phyloP scores from a whole-genome alignment of 2,797 vertebrate species.

The Pachyuromys duprasi region DNA sequence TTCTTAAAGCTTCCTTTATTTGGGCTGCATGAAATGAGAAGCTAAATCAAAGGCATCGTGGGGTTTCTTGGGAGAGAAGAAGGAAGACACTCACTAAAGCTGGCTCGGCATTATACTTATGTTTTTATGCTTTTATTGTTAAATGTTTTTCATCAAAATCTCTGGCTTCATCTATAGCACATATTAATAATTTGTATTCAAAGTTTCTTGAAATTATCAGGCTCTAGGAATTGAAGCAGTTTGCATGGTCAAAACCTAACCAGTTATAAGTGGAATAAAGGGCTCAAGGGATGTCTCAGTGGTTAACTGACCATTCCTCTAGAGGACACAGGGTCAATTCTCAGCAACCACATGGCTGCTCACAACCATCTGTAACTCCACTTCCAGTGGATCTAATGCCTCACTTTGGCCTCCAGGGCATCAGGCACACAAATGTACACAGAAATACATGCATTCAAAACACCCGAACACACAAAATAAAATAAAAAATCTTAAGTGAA shows the following conservation, averaged over 20 bases:
- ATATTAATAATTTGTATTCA: slow-evolving; percentile 44
- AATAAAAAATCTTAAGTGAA: background rate
- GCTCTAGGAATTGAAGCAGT: slow-evolving; percentile 23
- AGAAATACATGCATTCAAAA: background rate
- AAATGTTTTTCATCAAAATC: slow-evolving; percentile 9
- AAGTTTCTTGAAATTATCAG: slow-evolving; percentile 39
- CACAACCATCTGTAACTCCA: background rate
- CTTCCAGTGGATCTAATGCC: background rate
- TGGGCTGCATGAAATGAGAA: slow-evolving; percentile 40
- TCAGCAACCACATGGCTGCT: background rate
- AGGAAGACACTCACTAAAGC: background rate
- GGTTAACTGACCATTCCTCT: background rate
- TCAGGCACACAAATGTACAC: background rate
- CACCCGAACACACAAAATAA: background rate
- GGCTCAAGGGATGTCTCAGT: background rate
- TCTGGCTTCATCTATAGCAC: background rate
- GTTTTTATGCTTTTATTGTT: slow-evolving; percentile 27
- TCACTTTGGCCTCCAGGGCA: background rate
- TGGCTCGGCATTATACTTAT: slow-evolving; percentile 9
- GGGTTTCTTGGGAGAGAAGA: background rate
- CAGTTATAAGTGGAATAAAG: background rate
- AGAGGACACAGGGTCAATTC: background rate
- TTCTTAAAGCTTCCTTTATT: slow-evolving; percentile 52
- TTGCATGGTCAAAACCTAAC: slow-evolving; percentile 7
- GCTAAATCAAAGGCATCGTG: slow-evolving; percentile 41